Conservation (phyloP, 2,888 invertebrate genomes). For the Lutraria lutraria region DNA sequence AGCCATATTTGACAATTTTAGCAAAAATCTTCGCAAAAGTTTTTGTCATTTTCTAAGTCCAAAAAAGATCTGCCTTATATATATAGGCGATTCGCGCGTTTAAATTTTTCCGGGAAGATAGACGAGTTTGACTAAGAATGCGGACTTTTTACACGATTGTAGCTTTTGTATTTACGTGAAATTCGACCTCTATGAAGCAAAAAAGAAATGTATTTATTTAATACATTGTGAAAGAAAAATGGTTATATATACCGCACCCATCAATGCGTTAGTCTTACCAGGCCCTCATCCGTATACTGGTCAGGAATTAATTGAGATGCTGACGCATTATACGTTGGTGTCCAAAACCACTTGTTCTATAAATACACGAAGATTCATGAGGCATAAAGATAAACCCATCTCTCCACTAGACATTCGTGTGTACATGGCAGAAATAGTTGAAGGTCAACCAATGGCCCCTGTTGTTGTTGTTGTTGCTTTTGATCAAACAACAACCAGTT, state of each 20-base stretch:
- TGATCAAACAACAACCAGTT: neutral
- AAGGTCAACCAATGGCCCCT: neutral
- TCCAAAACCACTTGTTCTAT: slow-evolving; percentile 85
- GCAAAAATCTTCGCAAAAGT: too few species aligned
- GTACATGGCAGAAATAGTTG: neutral
- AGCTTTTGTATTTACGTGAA: neutral
- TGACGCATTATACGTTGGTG: slow-evolving; percentile 81
- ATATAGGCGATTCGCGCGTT: too few species aligned
- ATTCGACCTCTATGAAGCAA: slow-evolving; percentile 14
- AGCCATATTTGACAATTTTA: too few species aligned
- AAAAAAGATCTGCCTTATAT: too few species aligned
- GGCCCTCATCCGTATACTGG: slow-evolving; percentile 83
- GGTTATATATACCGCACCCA: slow-evolving; percentile 69
- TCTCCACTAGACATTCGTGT: slow-evolving; percentile 29
- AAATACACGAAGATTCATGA: slow-evolving; percentile 77
- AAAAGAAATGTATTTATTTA: neutral
- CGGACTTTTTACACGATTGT: neutral
- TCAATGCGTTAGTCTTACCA: slow-evolving; percentile 82
- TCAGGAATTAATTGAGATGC: slow-evolving; percentile 84
- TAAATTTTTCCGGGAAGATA: too few species aligned
- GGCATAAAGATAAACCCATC: slow-evolving; percentile 60
- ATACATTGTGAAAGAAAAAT: slow-evolving; percentile 22
- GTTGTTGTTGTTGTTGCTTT: too few species aligned
- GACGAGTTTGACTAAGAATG: neutral
- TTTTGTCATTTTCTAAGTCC: too few species aligned